A percentile compares a stretch with the other conserved stretches of the same genome.
phyloP scores from a whole-genome alignment of 2,888 invertebrate genomes.

The Aelia acuminata region DNA sequence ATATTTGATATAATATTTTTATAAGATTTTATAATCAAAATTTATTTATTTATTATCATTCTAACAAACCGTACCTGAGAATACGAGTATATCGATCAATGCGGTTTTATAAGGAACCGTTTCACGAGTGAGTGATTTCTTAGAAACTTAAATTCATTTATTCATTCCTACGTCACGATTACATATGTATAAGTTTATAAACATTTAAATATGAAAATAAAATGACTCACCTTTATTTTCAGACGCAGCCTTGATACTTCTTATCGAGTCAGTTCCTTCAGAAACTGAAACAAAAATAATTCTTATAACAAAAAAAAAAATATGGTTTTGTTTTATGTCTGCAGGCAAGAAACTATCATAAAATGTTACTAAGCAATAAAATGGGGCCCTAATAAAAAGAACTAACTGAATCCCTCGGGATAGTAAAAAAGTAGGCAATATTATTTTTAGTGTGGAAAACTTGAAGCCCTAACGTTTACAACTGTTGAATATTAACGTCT shows the following conservation, averaged over 20 bases:
- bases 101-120: too few relatives aligned
- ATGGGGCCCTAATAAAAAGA: slow-evolving; percentile 7
- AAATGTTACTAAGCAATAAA: slow-evolving; percentile 4
- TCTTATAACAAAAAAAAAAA: background rate
- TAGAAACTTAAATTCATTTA: too few relatives aligned
- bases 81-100: too few relatives aligned
- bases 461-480: background rate
- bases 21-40: too few relatives aligned
- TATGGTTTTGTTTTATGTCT: background rate
- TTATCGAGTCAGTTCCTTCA: background rate
- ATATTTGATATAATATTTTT: too few relatives aligned
- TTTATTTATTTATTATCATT: too few relatives aligned
- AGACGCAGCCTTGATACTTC: background rate
- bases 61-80: too few relatives aligned
- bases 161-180: too few relatives aligned
- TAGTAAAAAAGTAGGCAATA: background rate
- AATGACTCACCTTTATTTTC: background rate
- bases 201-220: too few relatives aligned
- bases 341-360: background rate
- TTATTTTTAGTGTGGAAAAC: background rate
- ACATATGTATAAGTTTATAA: too few relatives aligned
- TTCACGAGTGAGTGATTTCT: too few relatives aligned
- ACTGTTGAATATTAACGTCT: background rate
- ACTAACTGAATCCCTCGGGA: background rate
- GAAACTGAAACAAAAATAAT: background rate